These are phyloP conservation scores for Drosophila pseudoobscura DNA, from an alignment of 1,140 invertebrate species.

Conservation along the genomic window DNA sequence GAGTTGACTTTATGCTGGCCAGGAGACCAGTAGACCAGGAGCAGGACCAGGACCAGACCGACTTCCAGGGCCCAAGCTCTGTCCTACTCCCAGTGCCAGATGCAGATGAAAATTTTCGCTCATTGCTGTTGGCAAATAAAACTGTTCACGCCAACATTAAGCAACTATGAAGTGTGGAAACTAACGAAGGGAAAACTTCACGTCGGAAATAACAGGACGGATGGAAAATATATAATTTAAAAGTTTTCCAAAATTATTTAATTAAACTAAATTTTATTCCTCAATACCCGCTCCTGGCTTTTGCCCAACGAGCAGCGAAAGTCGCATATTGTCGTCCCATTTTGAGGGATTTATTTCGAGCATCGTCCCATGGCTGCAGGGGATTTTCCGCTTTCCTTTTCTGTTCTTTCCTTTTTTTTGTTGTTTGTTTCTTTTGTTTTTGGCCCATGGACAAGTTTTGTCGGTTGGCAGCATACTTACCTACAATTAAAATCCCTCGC, in stretches of 20 bases:
- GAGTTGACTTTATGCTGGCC: conserved; percentile 74
- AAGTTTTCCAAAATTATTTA: conserved; percentile 11
- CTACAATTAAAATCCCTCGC: conserved; percentile 61
- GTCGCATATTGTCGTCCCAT: conserved; percentile 39
- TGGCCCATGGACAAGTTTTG: conserved; percentile 54
- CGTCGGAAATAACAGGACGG: conserved; percentile 8
- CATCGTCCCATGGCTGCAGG: conserved; percentile 19
- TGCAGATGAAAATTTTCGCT: conserved; percentile 29
- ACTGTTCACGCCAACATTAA: conserved; percentile 57
- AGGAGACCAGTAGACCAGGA: too few species aligned
- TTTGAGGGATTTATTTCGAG: conserved; percentile 44
- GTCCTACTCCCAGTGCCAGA: conserved; percentile 30
- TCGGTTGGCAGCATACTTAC: conserved; percentile 48
- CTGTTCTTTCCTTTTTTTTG: conserved; percentile 27
- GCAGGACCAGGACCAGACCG: too few species aligned
- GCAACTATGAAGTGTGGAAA: conserved; percentile 46
- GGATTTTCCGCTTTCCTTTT: conserved; percentile 29
- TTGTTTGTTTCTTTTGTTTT: conserved; percentile 34
- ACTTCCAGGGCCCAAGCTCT: too few species aligned
- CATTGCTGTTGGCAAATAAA: conserved; percentile 38
- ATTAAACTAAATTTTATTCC: conserved; percentile 21
- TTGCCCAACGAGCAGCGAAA: conserved; percentile 21
- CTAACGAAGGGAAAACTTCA: conserved; percentile 40
- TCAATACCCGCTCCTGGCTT: conserved; percentile 5
- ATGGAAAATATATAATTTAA: conserved; percentile 25